Evolutionary conservation across 1,140 invertebrate genomes (phyloP), one percentile per base, ranked within the genome.

Genomic region (Papilio machaon): DNA sequence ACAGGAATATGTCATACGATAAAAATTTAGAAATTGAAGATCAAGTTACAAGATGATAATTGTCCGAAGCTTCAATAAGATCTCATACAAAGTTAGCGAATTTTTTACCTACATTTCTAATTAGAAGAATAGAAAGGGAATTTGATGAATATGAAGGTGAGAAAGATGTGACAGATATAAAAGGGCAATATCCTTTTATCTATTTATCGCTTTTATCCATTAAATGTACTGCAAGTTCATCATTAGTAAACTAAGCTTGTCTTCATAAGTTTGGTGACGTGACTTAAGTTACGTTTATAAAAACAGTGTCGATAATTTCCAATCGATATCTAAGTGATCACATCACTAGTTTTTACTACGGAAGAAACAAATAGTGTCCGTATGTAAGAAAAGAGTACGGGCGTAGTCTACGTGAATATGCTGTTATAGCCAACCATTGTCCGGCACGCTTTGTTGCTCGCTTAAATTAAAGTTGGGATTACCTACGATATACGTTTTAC

Each of bases 381-480:
- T 79, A 84, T 81, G 81, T 83, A 85, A 87, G 81, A 76, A 85
- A 86, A 82, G 81, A 38, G 46, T 79, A 64, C 38, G 70, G 70
- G 43, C 73, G 80, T 84, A 86, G 86, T 79, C 80, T 88, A 87
- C 82, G 80, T 82, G 83, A 80, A 84, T 87, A 81, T 86, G 82
- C 84, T 83, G 83, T 83, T 84, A 86, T 77, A 82, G 80, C 81
- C 79, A 79, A 81, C 86, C 82, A 91, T 92, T 92, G 91, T 92
- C 91, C 89, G 83, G 87, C 85, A 86, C 88, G 87, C 85, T 88
- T 89, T 87, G 88, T 85, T 92, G 89, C 83, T 87, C 86, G 81
- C 82, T 79, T 85, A 88, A 90, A 92, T 91, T 91, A 89, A 82
- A 83, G 83, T 79, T 75, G 76, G 81, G 82, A 79, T 81, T 81